phyloP scores from a whole-genome alignment of 2,797 vertebrate genomes.

The Heliangelus exortis region DNA sequence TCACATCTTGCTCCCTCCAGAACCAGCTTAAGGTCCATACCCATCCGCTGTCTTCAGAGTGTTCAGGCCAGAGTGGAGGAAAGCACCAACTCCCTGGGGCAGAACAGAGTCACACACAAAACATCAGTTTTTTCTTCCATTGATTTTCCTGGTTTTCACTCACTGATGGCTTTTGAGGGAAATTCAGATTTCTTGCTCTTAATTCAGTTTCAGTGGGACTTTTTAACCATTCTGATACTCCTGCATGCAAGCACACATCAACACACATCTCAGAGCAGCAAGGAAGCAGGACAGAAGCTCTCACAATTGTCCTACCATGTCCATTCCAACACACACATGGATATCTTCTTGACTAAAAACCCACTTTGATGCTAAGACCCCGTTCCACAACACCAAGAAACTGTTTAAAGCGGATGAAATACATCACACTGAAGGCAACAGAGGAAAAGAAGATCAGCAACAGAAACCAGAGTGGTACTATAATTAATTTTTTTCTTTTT shows the following conservation, averaged over 20 bases:
- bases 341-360: neutral
- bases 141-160: neutral
- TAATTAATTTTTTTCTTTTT: conserved; percentile 80
- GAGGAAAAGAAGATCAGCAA: conserved; percentile 3
- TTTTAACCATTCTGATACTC: neutral
- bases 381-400: neutral
- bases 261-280: rapidly evolving
- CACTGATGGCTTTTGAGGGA: neutral
- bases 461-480: conserved; percentile 53
- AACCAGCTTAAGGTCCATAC: neutral
- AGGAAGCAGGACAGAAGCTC: neutral
- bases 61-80: rapidly evolving
- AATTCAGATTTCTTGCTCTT: neutral
- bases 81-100: neutral
- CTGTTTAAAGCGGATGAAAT: rapidly evolving
- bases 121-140: rapidly evolving
- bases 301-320: neutral
- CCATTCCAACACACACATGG: rapidly evolving
- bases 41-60: neutral
- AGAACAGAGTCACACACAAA: neutral
- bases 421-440: neutral
- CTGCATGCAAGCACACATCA: neutral
- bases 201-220: neutral
- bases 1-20: rapidly evolving
- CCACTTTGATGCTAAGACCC: rapidly evolving